Conservation (phyloP, 2,888 invertebrate species). For the Trachelus iudaicus region DNA sequence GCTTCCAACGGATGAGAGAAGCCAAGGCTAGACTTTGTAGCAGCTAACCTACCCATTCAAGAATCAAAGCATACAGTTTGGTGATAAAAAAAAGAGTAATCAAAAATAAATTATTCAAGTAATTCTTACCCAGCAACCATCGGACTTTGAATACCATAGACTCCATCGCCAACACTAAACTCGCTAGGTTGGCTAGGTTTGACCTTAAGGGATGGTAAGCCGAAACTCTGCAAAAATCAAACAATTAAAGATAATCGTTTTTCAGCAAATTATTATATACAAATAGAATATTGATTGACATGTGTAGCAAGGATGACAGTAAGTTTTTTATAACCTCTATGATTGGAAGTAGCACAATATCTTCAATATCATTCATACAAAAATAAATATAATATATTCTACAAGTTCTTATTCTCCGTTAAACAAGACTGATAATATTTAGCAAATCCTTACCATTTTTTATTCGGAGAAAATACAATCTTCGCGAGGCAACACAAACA, state of each 20-base stretch:
- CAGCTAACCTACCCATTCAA: slow-evolving; percentile 67
- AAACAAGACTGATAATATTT: neutral
- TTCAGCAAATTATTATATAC: neutral
- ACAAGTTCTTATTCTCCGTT: neutral
- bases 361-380: neutral
- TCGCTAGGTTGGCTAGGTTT: slow-evolving; percentile 68
- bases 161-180: slow-evolving; percentile 68
- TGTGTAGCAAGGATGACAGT: neutral
- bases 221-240: slow-evolving; percentile 72
- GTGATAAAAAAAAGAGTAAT: neutral
- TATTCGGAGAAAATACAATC: neutral
- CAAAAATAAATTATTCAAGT: neutral
- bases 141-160: slow-evolving; percentile 75
- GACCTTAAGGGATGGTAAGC: slow-evolving; percentile 72
- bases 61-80: neutral
- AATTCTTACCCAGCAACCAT: slow-evolving; percentile 69
- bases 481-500: neutral
- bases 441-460: neutral
- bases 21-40: slow-evolving; percentile 68
- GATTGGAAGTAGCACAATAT: neutral
- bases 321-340: neutral
- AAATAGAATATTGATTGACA: neutral
- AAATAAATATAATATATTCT: neutral
- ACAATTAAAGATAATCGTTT: neutral
- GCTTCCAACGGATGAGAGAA: slow-evolving; percentile 75